Conservation (phyloP, 1,140 invertebrate species). For the Philotrypesis tridentata region DNA sequence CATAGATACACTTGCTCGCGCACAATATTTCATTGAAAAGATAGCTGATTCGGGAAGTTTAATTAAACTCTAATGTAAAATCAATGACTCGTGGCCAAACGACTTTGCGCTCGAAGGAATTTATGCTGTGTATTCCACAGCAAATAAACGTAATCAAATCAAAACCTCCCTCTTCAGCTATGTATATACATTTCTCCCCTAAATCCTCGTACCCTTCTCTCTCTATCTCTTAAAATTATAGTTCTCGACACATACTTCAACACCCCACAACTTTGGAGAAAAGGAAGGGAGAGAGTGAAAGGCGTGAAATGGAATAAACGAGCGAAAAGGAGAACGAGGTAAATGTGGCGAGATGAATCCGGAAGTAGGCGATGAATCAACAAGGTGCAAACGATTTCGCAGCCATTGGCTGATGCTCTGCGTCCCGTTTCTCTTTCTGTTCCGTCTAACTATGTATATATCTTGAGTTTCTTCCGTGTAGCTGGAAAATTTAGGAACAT, state of each 20-base stretch:
- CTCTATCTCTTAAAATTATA: not conserved
- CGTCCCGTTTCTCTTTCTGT: not conserved
- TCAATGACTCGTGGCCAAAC: not conserved
- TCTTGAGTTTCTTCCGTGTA: too few relatives aligned
- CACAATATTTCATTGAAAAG: not conserved
- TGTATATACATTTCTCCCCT: not conserved
- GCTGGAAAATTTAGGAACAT: too few relatives aligned
- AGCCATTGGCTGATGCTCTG: not conserved
- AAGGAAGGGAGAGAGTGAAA: not conserved
- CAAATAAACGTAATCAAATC: constrained; percentile 25
- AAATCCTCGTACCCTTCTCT: not conserved
- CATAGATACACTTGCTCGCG: not conserved
- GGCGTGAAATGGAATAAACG: constrained; percentile 18
- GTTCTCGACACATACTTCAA: not conserved
- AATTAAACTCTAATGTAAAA: constrained; percentile 4
- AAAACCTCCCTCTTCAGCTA: constrained; percentile 11
- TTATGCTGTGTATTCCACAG: not conserved
- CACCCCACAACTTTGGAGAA: not conserved
- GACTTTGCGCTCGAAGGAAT: not conserved
- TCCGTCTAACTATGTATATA: too few relatives aligned
- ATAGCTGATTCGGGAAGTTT: not conserved
- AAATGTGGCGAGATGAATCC: constrained; percentile 34
- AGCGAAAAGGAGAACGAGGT: constrained; percentile 7
- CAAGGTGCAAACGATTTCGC: constrained; percentile 5
- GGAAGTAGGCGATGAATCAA: constrained; percentile 25